These are phyloP conservation scores for Tympanoctomys barrerae DNA, from an alignment of 2,797 vertebrate species.

Conservation along the genomic window DNA sequence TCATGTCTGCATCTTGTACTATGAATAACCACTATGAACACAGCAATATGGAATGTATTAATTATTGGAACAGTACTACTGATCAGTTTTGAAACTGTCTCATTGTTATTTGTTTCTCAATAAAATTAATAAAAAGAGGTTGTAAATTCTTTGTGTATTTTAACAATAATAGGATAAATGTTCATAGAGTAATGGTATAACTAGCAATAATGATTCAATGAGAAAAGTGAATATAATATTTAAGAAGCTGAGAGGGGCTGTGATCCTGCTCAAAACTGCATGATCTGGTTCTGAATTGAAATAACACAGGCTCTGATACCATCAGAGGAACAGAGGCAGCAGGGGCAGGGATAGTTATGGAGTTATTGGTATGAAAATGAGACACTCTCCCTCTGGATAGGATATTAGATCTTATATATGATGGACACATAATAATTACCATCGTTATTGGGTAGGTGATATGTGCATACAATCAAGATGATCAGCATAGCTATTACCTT, in stretches of 20 bases:
- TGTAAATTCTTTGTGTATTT: background rate
- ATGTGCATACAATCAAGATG: background rate
- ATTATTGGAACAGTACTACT: too few species aligned
- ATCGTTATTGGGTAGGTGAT: background rate
- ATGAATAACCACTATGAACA: too few species aligned
- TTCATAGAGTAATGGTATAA: background rate
- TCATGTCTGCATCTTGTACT: too few species aligned
- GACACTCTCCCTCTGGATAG: background rate
- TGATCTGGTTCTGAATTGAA: background rate
- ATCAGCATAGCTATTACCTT: background rate
- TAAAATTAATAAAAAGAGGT: too few species aligned
- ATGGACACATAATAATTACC: background rate
- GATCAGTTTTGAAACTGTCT: too few species aligned
- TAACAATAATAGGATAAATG: background rate
- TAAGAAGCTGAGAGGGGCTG: background rate
- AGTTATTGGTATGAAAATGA: background rate
- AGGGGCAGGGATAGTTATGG: background rate
- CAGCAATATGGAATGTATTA: too few species aligned
- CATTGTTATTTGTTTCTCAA: too few species aligned
- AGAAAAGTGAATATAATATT: background rate
- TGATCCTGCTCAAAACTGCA: background rate
- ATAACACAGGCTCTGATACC: background rate
- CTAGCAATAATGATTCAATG: background rate
- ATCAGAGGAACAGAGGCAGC: background rate
- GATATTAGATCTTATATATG: background rate